These are phyloP conservation scores for Poeciliopsis turrubarensis DNA, from an alignment of 2,113 vertebrate genomes.

Conservation along the genomic window DNA sequence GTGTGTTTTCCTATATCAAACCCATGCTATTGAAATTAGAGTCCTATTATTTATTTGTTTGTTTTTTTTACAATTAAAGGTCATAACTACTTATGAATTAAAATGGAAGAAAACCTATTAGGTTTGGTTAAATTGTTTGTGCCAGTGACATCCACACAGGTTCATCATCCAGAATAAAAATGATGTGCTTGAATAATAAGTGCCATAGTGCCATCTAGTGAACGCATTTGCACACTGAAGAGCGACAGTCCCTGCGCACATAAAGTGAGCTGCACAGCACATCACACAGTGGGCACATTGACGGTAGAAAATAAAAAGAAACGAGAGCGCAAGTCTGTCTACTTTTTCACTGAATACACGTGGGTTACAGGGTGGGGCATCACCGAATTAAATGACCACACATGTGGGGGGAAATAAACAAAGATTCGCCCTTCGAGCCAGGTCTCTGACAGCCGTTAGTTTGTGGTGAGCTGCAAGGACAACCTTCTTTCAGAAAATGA, in stretches of 20 bases:
- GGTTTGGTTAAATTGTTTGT: constrained; percentile 60
- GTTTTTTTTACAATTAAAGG: constrained; percentile 34
- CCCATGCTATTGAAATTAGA: not conserved
- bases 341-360: constrained; percentile 2
- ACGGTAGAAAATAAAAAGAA: not conserved
- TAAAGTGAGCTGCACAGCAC: constrained; percentile 12
- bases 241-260: constrained; percentile 17
- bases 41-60: constrained; percentile 5
- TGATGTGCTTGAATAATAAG: constrained; percentile 67
- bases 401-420: constrained; percentile 59
- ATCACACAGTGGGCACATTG: not conserved
- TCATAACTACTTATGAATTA: constrained; percentile 45
- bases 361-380: constrained; percentile 32
- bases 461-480: constrained; percentile 56
- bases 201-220: constrained; percentile 81
- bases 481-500: constrained; percentile 60
- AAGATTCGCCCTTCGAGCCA: constrained; percentile 59
- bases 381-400: constrained; percentile 51
- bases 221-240: constrained; percentile 62
- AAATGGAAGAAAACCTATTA: constrained; percentile 44
- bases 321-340: not conserved
- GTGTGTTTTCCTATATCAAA: constrained; percentile 18
- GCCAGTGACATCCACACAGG: constrained; percentile 37
- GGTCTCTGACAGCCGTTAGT: constrained; percentile 59
- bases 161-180: constrained; percentile 55